Conservation (phyloP, 2,797 vertebrate genomes). For the Sarcoramphus papa region DNA sequence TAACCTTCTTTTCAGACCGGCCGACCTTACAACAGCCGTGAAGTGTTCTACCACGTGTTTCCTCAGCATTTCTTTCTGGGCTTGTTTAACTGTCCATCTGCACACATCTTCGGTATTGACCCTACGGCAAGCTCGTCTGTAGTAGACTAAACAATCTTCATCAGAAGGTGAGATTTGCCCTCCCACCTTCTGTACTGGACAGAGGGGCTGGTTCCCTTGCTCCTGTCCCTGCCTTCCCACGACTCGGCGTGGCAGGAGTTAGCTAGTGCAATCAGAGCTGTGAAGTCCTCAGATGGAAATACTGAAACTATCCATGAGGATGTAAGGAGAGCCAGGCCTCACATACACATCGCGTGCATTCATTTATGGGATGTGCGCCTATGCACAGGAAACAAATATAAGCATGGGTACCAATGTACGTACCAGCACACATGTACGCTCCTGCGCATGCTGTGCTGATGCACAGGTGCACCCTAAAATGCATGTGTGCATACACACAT, state of each 20-base stretch:
- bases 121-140: rapidly evolving
- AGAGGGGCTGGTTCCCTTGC: background rate
- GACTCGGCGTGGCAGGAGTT: rapidly evolving
- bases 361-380: rapidly evolving
- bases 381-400: rapidly evolving
- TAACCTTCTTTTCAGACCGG: background rate
- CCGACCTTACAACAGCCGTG: background rate
- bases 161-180: background rate
- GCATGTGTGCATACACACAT: rapidly evolving
- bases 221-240: background rate
- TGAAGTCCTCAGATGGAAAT: rapidly evolving
- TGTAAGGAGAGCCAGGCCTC: background rate
- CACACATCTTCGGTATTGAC: rapidly evolving
- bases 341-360: rapidly evolving
- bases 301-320: rapidly evolving
- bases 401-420: rapidly evolving
- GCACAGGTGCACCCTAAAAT: rapidly evolving
- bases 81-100: background rate
- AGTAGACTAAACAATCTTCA: background rate
- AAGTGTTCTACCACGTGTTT: rapidly evolving
- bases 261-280: rapidly evolving
- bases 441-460: no score
- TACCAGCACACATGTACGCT: rapidly evolving
- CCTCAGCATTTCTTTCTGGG: background rate
- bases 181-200: no score